Evolutionary conservation across 2,888 invertebrate genomes (phyloP), one percentile per base, ranked within the genome.

Genomic region (Caenorhabditis imperialis): DNA sequence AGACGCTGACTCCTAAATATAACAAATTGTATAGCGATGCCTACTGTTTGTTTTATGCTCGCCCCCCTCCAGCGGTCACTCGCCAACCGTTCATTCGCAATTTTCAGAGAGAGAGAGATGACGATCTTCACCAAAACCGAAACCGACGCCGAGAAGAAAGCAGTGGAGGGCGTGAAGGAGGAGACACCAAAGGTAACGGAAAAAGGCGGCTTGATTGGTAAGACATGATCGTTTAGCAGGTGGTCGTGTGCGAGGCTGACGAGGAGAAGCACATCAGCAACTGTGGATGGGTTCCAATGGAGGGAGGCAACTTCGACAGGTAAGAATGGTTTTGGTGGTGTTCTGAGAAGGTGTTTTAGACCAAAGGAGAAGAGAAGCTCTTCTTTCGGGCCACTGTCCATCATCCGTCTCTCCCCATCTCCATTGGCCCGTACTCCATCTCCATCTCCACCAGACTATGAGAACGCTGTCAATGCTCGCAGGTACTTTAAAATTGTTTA

Each of bases 341-440:
- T 30, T 30, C 10, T 30, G 10, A 6, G 7, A n/a, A 50, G n/a
- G 8, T 16, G 12, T 77, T 70, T 45, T 33, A 77, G 78, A 60
- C 76, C 77, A 38, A 79, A 79, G 51, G 78, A 82, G 65, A 82
- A 82, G 75, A 70, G 82, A 63, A 77, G 79, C 30, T 81, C 81
- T 2, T 82, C 82, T 7, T 82, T 82, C 57, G 82, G 82, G 14
- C 82, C 82, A 8, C 77, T 82, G 10, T 82, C 82, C 14, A 81
- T 82, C 54, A 81, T 82, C 47, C 77, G 82, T 51, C 73, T 82
- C n/a, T 81, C 82, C 6, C 82, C 82, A 42, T 82, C 82, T 16
- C 82, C 82, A 25, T 47, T 82, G 37, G 81, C 79, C 20, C 60
- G 81, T 53, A 81, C 81, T 48, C 81, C 81, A 40, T 81, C 81